Conservation (phyloP, 2,113 vertebrate species). For the Megaceryle maxima region DNA sequence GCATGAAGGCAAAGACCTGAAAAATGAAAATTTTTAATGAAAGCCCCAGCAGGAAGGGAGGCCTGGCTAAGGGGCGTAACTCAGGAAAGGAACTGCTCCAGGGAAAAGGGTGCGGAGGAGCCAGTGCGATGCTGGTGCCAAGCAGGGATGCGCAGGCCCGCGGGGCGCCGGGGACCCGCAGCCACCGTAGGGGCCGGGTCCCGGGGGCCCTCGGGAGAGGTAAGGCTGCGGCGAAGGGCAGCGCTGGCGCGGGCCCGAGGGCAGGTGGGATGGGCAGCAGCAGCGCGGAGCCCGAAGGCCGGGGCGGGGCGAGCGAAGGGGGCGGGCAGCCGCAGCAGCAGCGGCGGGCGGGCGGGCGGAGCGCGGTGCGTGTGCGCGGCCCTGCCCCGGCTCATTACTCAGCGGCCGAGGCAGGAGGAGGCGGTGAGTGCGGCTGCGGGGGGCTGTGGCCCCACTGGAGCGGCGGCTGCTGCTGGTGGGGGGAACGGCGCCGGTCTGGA, state of each 20-base stretch:
- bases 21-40: accelerated
- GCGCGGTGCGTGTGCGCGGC: neutral
- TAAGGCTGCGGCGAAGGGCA: accelerated
- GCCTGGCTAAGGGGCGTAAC: neutral
- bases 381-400: neutral
- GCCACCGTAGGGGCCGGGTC: neutral
- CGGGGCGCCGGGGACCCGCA: neutral
- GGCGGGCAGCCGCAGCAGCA: neutral
- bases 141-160: too few species aligned
- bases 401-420: neutral
- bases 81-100: neutral
- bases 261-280: too few species aligned
- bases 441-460: neutral
- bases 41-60: neutral
- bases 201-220: neutral
- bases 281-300: neutral
- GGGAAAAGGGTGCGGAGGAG: neutral
- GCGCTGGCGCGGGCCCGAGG: neutral
- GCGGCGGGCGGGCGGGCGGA: neutral
- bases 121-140: neutral
- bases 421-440: neutral
- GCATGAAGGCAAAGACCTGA: neutral
- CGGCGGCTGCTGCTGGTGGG: too few species aligned
- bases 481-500: neutral
- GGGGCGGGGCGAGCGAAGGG: neutral